A percentile compares a stretch with the other conserved stretches of the same genome.
Conservation (phyloP, 2,888 invertebrate genomes). For the Shargacucullia verbasci region DNA sequence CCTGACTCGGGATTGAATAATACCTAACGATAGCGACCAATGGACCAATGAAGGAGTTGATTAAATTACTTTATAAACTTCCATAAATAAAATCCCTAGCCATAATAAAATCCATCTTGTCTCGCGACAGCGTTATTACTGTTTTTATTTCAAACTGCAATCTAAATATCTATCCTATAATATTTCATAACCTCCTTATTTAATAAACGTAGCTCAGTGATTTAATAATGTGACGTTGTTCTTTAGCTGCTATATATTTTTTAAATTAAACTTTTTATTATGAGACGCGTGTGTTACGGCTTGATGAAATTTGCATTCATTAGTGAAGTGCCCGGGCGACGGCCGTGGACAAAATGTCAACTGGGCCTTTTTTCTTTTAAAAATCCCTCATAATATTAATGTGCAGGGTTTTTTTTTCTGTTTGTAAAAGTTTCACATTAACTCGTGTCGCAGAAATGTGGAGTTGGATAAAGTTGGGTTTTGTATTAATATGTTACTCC, state of each 20-base stretch:
- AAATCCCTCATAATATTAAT: constrained; percentile 56
- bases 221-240: constrained; percentile 61
- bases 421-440: constrained; percentile 56
- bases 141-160: constrained; percentile 15
- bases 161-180: constrained; percentile 20
- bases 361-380: constrained; percentile 42
- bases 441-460: constrained; percentile 38
- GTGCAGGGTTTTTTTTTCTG: constrained; percentile 47
- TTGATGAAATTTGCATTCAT: constrained; percentile 86
- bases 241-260: constrained; percentile 55
- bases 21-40: no score
- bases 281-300: constrained; percentile 71
- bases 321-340: constrained; percentile 70
- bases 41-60: no score
- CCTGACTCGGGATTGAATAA: no score
- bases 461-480: constrained; percentile 43
- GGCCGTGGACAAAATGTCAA: constrained; percentile 62
- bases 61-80: no score
- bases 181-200: constrained; percentile 32
- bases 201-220: constrained; percentile 57
- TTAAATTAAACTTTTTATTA: constrained; percentile 75
- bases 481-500: constrained; percentile 28
- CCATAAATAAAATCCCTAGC: no score
- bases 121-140: constrained; percentile 20
- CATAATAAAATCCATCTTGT: no score